phyloP scores from a whole-genome alignment of 2,797 vertebrate species.

The Nasua narica region DNA sequence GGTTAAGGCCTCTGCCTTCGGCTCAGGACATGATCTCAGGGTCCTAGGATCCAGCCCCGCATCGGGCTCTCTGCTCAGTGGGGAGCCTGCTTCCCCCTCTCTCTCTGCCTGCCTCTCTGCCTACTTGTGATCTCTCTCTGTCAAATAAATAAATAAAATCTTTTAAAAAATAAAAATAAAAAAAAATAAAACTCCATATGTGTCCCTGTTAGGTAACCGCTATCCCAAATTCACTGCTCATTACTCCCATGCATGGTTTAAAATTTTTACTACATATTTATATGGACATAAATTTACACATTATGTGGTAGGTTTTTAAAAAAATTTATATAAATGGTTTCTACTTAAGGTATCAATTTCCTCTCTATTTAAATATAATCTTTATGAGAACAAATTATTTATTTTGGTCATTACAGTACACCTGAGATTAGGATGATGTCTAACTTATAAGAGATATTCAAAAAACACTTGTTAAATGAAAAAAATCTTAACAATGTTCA shows the following conservation, averaged over 20 bases:
- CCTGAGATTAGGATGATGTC: not conserved
- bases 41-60: no score
- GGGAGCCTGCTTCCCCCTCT: no score
- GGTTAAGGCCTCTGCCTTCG: no score
- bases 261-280: not conserved
- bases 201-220: not conserved
- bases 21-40: no score
- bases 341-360: not conserved
- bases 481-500: not conserved
- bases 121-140: no score
- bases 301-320: not conserved
- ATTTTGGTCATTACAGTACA: not conserved
- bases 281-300: not conserved
- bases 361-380: not conserved
- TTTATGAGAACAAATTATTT: slow-evolving; percentile 1
- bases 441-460: not conserved
- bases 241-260: not conserved
- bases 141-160: no score
- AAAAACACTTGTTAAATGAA: not conserved
- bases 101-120: no score
- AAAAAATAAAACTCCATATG: not conserved
- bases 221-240: not conserved
- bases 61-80: no score
- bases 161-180: no score
- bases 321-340: slow-evolving; percentile 12